phyloP scores from a whole-genome alignment of 2,797 vertebrate species.

The Chaenodraco wilsoni region DNA sequence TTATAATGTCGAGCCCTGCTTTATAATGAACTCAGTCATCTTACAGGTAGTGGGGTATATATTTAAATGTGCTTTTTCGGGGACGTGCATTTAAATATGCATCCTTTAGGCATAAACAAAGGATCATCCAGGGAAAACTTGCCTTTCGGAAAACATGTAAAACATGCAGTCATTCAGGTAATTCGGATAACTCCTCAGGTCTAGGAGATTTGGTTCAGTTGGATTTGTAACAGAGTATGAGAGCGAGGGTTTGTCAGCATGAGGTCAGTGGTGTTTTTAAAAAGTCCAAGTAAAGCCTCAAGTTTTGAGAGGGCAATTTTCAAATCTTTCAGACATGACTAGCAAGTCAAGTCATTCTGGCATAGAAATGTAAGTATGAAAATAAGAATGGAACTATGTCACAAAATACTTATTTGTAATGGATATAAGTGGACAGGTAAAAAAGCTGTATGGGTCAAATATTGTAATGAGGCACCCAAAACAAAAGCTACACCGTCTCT shows the following conservation, averaged over 20 bases:
- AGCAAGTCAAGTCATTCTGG: neutral
- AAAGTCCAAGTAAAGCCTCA: constrained; percentile 7
- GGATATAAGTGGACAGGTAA: neutral
- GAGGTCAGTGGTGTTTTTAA: constrained; percentile 13
- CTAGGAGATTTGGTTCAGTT: constrained; percentile 4
- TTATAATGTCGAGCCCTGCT: no score
- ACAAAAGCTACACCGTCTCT: neutral
- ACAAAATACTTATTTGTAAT: constrained; percentile 9
- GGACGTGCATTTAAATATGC: constrained; percentile 8
- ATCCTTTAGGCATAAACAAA: constrained; percentile 45
- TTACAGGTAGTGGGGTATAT: neutral
- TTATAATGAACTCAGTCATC: constrained; percentile 8
- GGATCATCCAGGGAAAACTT: neutral
- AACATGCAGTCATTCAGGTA: constrained; percentile 35
- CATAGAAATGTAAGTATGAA: neutral
- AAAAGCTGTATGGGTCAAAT: neutral
- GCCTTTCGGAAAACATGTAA: constrained; percentile 1
- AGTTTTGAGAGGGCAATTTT: neutral
- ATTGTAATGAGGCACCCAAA: neutral
- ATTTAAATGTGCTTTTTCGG: constrained; percentile 15
- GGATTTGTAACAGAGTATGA: constrained; percentile 7
- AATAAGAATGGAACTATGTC: neutral
- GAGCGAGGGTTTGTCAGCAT: constrained; percentile 3
- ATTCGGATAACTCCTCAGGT: constrained; percentile 11
- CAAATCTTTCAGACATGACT: neutral